Evolutionary conservation across 2,113 vertebrate genomes (phyloP).

Genomic region (Pangasianodon gigas): DNA sequence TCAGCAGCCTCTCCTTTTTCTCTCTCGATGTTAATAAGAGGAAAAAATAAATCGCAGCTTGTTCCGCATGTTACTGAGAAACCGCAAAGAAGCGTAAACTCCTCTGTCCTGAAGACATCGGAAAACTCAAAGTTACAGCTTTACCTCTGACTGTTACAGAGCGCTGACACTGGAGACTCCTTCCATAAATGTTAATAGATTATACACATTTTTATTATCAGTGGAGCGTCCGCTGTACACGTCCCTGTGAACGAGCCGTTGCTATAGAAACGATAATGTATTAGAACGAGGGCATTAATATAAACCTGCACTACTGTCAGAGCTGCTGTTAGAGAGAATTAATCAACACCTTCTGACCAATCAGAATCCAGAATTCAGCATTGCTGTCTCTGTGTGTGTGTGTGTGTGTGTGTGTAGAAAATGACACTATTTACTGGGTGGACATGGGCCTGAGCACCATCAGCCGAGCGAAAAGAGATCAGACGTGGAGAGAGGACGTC

Average conservation of each 20-base stretch:
- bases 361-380: neutral
- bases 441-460: constrained; percentile 92
- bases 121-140: too few species aligned
- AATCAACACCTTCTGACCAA: neutral
- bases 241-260: neutral
- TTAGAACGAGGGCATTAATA: neutral
- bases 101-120: too few species aligned
- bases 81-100: too few species aligned
- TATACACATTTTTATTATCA: neutral
- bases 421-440: constrained; percentile 86
- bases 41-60: too few species aligned
- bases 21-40: too few species aligned
- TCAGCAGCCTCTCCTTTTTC: too few species aligned
- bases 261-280: neutral
- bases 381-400: neutral
- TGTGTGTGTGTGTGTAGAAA: constrained; percentile 4
- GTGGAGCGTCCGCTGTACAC: neutral
- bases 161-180: neutral
- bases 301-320: neutral
- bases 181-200: neutral
- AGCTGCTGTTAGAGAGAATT: neutral
- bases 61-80: too few species aligned
- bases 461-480: constrained; percentile 86
- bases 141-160: too few species aligned
- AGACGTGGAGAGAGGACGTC: constrained; percentile 88